phyloP scores from a whole-genome alignment of 2,113 vertebrate species.

The Hypocryptadius cinnamomeus region DNA sequence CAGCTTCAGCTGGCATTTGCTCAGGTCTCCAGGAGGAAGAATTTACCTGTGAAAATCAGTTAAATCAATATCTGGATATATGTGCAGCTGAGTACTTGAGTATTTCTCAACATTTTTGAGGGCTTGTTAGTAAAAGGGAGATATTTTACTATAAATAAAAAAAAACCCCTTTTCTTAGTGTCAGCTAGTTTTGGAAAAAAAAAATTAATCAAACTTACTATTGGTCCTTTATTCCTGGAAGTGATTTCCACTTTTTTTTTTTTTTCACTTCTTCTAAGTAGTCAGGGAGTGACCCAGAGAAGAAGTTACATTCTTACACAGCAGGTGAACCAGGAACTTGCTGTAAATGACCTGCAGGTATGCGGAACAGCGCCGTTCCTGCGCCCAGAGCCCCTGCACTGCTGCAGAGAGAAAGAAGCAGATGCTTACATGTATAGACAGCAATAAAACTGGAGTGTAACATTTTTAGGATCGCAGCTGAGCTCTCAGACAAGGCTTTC shows the following conservation, averaged over 20 bases:
- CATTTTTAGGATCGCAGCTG: constrained; percentile 35
- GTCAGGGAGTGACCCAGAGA: constrained; percentile 27
- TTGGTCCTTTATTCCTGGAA: constrained; percentile 31
- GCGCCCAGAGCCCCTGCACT: neutral
- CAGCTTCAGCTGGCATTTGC: constrained; percentile 28
- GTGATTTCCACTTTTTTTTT: neutral
- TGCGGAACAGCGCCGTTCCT: neutral
- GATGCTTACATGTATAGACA: constrained; percentile 25
- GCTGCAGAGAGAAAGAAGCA: constrained; percentile 3
- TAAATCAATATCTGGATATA: neutral
- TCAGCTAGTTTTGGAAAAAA: neutral
- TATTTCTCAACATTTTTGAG: neutral
- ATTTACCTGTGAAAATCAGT: constrained; percentile 6
- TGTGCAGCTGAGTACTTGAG: neutral
- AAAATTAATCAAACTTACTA: neutral
- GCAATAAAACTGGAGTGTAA: neutral
- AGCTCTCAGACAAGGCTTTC: constrained; percentile 47
- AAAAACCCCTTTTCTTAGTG: neutral
- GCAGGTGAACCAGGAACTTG: constrained; percentile 60
- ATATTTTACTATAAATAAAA: neutral
- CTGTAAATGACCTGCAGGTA: constrained; percentile 31
- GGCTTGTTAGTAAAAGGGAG: neutral
- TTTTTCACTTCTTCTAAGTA: neutral
- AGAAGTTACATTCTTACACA: constrained; percentile 57
- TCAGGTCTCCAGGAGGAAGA: neutral